These are phyloP conservation scores for Trichonephila clavata DNA, from an alignment of 1,140 invertebrate species.

Conservation along the genomic window DNA sequence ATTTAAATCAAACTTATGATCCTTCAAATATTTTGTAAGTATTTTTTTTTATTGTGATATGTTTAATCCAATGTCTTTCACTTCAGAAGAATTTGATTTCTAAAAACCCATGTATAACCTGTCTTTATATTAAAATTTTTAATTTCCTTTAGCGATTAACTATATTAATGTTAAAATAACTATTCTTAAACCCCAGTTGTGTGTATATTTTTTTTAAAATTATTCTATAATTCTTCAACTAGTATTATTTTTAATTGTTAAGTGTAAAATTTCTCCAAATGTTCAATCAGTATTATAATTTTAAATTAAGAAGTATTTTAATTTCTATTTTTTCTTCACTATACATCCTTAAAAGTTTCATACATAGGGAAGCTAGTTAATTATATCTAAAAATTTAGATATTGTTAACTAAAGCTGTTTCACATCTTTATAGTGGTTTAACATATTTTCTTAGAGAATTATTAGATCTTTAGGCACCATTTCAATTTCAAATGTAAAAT, in stretches of 20 bases:
- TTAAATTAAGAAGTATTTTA: not conserved
- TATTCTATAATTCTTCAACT: no score
- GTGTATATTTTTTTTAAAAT: no score
- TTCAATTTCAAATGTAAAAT: slow-evolving; percentile 2
- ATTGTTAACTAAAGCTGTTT: not conserved
- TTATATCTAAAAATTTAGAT: not conserved
- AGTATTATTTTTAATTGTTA: not conserved
- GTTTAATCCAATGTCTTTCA: not conserved
- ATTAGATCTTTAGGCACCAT: not conserved
- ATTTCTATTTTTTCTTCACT: not conserved
- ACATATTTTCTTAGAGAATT: not conserved
- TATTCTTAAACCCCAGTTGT: not conserved
- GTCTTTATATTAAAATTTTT: not conserved
- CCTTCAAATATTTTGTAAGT: not conserved
- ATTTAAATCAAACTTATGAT: not conserved
- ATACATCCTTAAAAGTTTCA: not conserved
- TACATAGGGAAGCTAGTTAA: not conserved
- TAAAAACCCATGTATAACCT: not conserved
- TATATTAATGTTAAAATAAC: not conserved
- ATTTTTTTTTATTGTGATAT: slow-evolving; percentile 12
- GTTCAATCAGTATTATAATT: not conserved
- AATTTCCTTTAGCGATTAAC: not conserved
- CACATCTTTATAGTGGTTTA: not conserved
- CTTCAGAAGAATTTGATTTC: not conserved
- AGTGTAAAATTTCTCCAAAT: not conserved